Evolutionary conservation across 1,140 invertebrate species (phyloP), one percentile per base, ranked within the genome.

Genomic region (Caenorhabditis latens): DNA sequence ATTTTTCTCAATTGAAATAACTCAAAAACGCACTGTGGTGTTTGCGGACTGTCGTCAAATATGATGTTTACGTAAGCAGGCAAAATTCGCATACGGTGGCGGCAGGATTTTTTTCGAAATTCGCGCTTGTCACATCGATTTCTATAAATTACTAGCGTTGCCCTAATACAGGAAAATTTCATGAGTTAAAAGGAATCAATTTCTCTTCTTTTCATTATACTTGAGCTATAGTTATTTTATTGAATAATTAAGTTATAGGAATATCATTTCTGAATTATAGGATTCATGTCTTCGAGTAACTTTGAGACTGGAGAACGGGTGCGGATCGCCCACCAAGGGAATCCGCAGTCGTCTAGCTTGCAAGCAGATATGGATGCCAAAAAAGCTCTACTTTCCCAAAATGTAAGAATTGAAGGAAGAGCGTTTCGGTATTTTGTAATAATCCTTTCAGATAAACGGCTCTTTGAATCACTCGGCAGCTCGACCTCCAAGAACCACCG

Each of bases 351-450:
- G 13, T 79, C 71, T 79, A 79, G 71, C 21, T 79, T 79, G 53
- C 71, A 79, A 79, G 71, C 71, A 16, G 71, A 79, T 79, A 79
- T 79, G 71, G 71, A 79, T 24, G 71, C 46, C 8, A 79, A 79
- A n/a, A 79, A 79, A 53, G 71, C 71, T 0, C n/a, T 79, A 11
- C 46, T 79, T 5, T 79, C 71, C 11, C 71, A 79, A 53, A 79
- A 79, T 50, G 40, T 71, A 6, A 13, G 11, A 32, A 32, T 32
- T 9, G 46, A 71, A 19, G 6, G 11, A 19, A 58, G 55, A 19
- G 1, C 50, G 19, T 24, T 40, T 63, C 14, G 21, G n/a, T 32
- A 32, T 32, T 32, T 11, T 32, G 13, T 32, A n/a, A 9, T 7
- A 1, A 32, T 7, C 2, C 24, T 50, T 79, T 21, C 21, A 79